Evolutionary conservation across 2,888 invertebrate genomes (phyloP).

Genomic region (Horisme vitalbata): DNA sequence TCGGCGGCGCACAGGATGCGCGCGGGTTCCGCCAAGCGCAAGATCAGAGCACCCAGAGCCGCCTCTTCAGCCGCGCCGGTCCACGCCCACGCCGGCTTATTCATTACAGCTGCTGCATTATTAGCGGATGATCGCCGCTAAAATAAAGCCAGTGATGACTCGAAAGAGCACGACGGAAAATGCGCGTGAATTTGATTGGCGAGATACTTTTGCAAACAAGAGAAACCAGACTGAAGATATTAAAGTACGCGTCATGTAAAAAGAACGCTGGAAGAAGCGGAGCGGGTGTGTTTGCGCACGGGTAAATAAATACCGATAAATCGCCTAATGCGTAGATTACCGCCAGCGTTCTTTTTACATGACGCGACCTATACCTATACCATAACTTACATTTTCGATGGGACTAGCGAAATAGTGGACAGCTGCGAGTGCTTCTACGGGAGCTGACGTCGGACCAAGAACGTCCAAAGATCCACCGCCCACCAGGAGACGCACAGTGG

Average conservation of each 20-base stretch:
- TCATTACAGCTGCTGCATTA: neutral
- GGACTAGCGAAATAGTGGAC: conserved; percentile 63
- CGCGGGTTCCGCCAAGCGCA: conserved; percentile 59
- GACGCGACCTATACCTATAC: no score
- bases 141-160: neutral
- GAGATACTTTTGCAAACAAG: no score
- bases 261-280: no score
- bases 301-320: no score
- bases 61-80: conserved; percentile 44
- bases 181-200: no score
- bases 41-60: conserved; percentile 52
- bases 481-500: conserved; percentile 49
- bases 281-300: no score
- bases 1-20: conserved; percentile 53
- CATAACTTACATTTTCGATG: conserved; percentile 41
- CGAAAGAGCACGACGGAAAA: no score
- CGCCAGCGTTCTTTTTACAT: no score
- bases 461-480: conserved; percentile 47
- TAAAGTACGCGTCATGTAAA: conserved; percentile 2
- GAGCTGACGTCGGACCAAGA: conserved; percentile 47
- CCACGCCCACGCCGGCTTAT: conserved; percentile 60
- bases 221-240: no score
- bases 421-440: conserved; percentile 60
- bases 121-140: conserved; percentile 32
- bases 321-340: no score